Evolutionary conservation across 2,113 vertebrate species (phyloP), one percentile per base, ranked within the genome.

Genomic region (Pluvialis apricaria): DNA sequence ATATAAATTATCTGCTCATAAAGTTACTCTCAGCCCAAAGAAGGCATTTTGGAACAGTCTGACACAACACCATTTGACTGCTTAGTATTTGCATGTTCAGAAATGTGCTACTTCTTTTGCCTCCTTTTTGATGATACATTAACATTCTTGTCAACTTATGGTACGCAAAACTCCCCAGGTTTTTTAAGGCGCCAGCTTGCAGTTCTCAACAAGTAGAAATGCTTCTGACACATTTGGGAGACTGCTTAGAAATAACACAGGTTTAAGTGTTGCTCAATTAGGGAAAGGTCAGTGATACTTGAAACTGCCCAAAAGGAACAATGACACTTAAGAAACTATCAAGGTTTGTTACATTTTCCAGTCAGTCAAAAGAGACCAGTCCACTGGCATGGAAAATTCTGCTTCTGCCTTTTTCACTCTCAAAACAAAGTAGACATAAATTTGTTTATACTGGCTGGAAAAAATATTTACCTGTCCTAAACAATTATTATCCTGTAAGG

Each of bases 101-200:
- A 95, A 96, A 94, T 78, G 78, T 97, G 93, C 64, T 96, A 80
- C 52, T 91, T 95, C 81, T 96, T 96, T 91, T 94, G 75, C 75
- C 38, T 95, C 11, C 45, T 85, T 91, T 88, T 91, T 62, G 86
- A 95, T 96, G 92, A 86, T 87, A 97, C 58, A 64, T 95, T 96
- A 95, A 88, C 95, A 90, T 92, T 95, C 87, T 96, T 95, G 96
- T 95, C 92, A 95, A 80, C 87, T 95, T 89, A 80, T 44, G 66
- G 82, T 90, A 62, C 32, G 88, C 89, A 83, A 89, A 96, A 92
- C 47, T 95, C 70, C 51, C 62, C 72, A 82, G 45, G 34, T 77
- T 91, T 96, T 94, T 96, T 88, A 73, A 94, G 51, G 79, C 5
- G 1, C 51, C 89, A 96, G 84, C 89, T 97, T 97, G 88, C 81